Evolutionary conservation across 2,113 vertebrate genomes (phyloP), one percentile per base, ranked within the genome.

Genomic region (Dicentrarchus labrax): DNA sequence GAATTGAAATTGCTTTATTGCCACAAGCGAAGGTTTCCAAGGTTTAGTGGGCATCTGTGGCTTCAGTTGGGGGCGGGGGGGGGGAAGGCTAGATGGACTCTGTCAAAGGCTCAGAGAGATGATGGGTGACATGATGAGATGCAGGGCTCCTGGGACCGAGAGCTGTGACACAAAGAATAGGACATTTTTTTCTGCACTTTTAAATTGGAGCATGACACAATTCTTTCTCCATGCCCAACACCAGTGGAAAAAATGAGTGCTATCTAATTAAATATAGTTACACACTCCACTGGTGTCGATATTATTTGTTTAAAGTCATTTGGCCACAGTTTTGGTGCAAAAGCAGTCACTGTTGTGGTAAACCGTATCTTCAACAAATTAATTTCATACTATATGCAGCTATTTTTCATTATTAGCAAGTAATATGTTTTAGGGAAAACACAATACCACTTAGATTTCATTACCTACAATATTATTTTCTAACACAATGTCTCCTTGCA

Each of bases 1-100:
- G 24, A 51, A 66, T n/a, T 69, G 12, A 73, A 88, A 39, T 67
- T 24, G 74, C 4, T 76, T 30, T 53, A 69, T 76, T 76, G 36
- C 57, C 67, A 38, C 3, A n/a, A 48, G 24, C 10, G 15, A 74
- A 54, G 38, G 22, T 51, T 51, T 75, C 21, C 13, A 41, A 39
- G 21, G 57, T 45, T 53, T 45, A 60, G 22, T 61, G 45, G 39
- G 47, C n/a, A 48, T 50, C 50, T 57, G 5, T 60, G 17, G 36
- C 43, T 53, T 36, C 3, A 61, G 38, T 15, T 0, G 47, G 51
- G 11, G 15, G 17, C n/a, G n/a, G n/a, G n/a, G n/a, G n/a, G n/a
- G n/a, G n/a, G n/a, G n/a, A n/a, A n/a, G 22, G 16, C 48, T 56
- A 39, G 43, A 65, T 56, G 48, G 71, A 62, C 39, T 68, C 47